Evolutionary conservation across 2,113 vertebrate genomes (phyloP), one percentile per base, ranked within the genome.

Genomic region (Ptilonorhynchus violaceus): DNA sequence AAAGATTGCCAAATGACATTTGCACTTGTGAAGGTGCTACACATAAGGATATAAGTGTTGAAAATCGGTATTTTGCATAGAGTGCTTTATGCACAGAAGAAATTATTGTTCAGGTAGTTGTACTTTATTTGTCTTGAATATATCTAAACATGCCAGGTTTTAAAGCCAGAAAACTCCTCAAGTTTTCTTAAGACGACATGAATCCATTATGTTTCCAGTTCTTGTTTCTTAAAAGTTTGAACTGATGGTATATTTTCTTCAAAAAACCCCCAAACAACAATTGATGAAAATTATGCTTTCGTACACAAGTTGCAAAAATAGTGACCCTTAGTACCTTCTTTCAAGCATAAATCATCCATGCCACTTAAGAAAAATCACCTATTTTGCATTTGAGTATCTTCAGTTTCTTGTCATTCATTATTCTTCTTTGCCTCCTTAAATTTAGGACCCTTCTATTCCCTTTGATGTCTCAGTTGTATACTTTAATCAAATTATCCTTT

Each of bases 191-290:
- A 10, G 9, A 25, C 37, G 33, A 15, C 17, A 5, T 24, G n/a
- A 67, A 37, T 53, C 15, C 3, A 9, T 75, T 69, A 33, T 42
- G 7, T 84, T 84, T 89, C 84, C 41, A 30, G 21, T 76, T 72
- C 23, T 82, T 80, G n/a, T 44, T 44, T 90, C 35, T 72, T 60
- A 74, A 85, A 70, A 72, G 42, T 31, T 63, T 55, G 17, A 86
- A 9, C 11, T 73, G 42, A 11, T 46, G 41, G 4, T 50, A 13
- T 55, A 23, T 37, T 53, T 16, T 64, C 15, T 49, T 50, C 13
- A 3, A 21, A n/a, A 56, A 42, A 31, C 8, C 5, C 2, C 21
- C 21, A 4, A 1, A 24, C 56, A 47, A 2, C 27, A 44, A 3
- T 19, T 46, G 30, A 41, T 74, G 27, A 58, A 78, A 70, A 70